Evolutionary conservation across 2,113 vertebrate species (phyloP).

Genomic region (Lichenostomus cassidix): DNA sequence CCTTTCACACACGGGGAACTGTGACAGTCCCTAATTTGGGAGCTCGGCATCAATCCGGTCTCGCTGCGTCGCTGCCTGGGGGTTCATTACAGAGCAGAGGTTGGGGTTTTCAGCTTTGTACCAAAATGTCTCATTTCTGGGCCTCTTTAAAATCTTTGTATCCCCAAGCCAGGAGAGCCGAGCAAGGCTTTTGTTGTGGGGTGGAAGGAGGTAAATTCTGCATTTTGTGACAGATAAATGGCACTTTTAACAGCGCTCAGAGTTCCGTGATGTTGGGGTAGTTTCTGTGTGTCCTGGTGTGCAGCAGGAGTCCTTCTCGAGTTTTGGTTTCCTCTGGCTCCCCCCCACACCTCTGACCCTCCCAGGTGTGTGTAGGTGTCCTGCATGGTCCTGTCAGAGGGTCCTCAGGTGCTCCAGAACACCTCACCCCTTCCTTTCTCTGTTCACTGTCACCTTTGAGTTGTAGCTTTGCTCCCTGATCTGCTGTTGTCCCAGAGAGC

Average conservation of each 20-base stretch:
- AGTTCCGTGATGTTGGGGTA: fast-evolving
- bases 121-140: background rate
- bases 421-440: background rate
- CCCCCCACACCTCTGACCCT: background rate
- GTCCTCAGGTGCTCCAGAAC: background rate
- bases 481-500: background rate
- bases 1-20: fast-evolving
- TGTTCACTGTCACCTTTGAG: background rate
- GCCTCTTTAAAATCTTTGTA: background rate
- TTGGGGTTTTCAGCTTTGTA: background rate
- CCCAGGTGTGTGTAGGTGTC: background rate
- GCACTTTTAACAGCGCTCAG: fast-evolving
- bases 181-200: background rate
- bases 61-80: fast-evolving
- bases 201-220: background rate
- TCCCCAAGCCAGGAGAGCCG: background rate
- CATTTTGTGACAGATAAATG: background rate
- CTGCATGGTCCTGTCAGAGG: background rate
- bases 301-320: background rate
- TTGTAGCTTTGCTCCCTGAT: background rate
- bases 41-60: fast-evolving
- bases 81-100: background rate
- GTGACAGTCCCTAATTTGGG: background rate
- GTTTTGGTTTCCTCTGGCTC: background rate
- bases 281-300: background rate